Conservation (phyloP, 2,797 vertebrate species). For the Babyrousa celebensis region DNA sequence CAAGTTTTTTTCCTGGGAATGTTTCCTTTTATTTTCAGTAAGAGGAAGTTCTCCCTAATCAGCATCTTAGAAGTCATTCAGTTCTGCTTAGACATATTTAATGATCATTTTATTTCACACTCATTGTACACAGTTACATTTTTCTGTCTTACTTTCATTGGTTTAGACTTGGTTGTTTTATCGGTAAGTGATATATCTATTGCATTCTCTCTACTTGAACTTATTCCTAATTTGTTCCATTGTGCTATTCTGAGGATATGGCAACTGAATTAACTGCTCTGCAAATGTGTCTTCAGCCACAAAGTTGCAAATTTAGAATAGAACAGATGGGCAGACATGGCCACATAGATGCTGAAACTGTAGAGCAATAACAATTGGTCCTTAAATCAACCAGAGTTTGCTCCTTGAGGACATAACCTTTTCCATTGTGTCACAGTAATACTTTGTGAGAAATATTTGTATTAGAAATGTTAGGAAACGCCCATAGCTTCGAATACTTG, state of each 20-base stretch:
- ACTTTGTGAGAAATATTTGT: conserved; percentile 46
- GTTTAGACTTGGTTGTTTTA: not conserved
- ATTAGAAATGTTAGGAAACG: conserved; percentile 39
- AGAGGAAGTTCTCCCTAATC: not conserved
- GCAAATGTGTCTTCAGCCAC: not conserved
- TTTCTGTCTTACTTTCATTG: not conserved
- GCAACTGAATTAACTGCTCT: not conserved
- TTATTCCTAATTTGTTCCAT: not conserved
- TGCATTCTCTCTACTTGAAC: not conserved
- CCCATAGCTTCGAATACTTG: conserved; percentile 27
- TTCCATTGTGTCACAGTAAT: not conserved
- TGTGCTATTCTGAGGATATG: not conserved
- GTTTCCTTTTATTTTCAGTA: not conserved
- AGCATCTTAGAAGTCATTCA: not conserved
- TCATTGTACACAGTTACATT: not conserved
- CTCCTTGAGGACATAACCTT: conserved; percentile 23
- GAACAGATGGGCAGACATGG: not conserved
- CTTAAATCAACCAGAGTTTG: conserved; percentile 1
- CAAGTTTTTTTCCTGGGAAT: not conserved
- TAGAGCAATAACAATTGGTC: not conserved
- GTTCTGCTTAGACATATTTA: not conserved
- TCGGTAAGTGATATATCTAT: not conserved
- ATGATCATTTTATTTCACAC: not conserved
- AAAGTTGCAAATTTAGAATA: not conserved
- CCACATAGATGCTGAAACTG: not conserved